Evolutionary conservation across 2,888 invertebrate species (phyloP), one percentile per base, ranked within the genome.

Genomic region (Penaeus monodon): DNA sequence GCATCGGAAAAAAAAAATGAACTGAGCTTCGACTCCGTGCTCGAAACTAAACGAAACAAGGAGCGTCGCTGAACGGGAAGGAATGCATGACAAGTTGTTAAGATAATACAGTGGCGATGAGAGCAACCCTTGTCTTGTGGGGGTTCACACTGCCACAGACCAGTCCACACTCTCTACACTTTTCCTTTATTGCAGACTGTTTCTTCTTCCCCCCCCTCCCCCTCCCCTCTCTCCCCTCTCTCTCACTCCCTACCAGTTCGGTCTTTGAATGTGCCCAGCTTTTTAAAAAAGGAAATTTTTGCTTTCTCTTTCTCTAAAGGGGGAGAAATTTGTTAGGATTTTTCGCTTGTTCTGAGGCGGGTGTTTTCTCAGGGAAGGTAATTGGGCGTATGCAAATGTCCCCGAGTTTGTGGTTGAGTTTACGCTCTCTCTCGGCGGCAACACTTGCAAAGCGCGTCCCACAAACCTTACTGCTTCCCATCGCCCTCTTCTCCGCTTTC

Each of bases 11-110:
- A 74, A 38, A 38, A 73, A 74, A 29, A 20, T 74, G 33, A 74
- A 24, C 29, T 10, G 22, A 29, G 27, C 22, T 27, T 12, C 33
- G 66, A 29, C 22, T 73, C 29, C 17, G 22, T 10, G 29, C 27
- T 24, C 12, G 24, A 24, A 65, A 44, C 24, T 78, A 66, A 77
- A 65, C 76, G 83, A 76, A 66, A 44, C 49, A 83, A 38, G 66
- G 83, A 70, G 65, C 14, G 70, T 14, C 27, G 70, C 22, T 14
- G 33, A 29, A 14, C 12, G 38, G 82, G 57, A 49, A 66, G n/a
- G 76, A 84, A 78, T 84, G 84, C 84, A 84, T 84, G 84, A 84
- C 84, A 77, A 84, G 78, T 78, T 63, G 84, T 84, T 84, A 78
- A 84, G 84, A 78, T 78, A 78, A 68, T 66, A 68, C 57, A 78